Evolutionary conservation across 2,888 invertebrate genomes (phyloP).

Genomic region (Andrena marginata): DNA sequence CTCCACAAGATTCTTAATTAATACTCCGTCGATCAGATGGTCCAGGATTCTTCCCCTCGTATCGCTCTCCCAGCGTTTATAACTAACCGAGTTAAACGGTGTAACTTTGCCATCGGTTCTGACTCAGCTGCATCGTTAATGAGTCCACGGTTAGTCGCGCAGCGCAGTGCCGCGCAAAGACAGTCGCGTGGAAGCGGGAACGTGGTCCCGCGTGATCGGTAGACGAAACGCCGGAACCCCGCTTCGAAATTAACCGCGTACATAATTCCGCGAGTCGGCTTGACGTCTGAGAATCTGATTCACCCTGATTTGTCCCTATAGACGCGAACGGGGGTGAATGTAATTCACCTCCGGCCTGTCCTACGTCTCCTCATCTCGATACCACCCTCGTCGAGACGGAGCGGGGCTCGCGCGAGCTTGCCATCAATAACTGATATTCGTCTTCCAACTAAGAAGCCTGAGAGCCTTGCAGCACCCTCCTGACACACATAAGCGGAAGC

Average conservation of each 20-base stretch:
- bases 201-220: constrained; percentile 48
- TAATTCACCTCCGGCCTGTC: constrained; percentile 55
- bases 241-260: constrained; percentile 66
- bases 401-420: constrained; percentile 58
- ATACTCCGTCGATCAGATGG: neutral
- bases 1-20: neutral
- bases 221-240: constrained; percentile 58
- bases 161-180: neutral
- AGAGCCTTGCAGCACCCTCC: constrained; percentile 68
- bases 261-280: constrained; percentile 66
- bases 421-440: constrained; percentile 82
- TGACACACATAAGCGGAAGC: constrained; percentile 73
- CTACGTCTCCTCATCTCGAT: constrained; percentile 63
- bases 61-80: neutral
- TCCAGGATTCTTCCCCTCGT: neutral
- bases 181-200: neutral
- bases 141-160: constrained; percentile 14
- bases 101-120: neutral
- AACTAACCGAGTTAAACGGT: constrained; percentile 6
- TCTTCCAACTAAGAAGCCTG: constrained; percentile 75
- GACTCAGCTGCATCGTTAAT: constrained; percentile 16
- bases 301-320: constrained; percentile 73
- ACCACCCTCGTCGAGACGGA: constrained; percentile 47
- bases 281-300: constrained; percentile 71
- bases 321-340: constrained; percentile 55